Evolutionary conservation across 2,797 vertebrate species (phyloP).

Genomic region (Bradypodion ventrale): DNA sequence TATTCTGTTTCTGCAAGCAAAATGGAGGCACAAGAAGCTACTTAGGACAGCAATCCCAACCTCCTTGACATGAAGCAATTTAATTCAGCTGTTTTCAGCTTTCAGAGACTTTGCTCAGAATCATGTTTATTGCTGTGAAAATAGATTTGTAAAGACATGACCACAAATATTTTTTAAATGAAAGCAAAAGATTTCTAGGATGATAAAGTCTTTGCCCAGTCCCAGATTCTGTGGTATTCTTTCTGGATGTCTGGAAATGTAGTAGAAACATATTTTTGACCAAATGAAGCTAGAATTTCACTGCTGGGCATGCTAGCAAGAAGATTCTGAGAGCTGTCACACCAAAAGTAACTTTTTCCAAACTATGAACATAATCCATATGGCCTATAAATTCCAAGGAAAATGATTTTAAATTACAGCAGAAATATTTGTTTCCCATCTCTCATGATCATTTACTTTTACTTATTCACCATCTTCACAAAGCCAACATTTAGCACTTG

Average conservation of each 20-base stretch:
- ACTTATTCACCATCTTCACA: conserved; percentile 35
- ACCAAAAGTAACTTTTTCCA: no score
- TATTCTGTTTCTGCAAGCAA: not conserved
- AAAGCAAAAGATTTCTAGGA: not conserved
- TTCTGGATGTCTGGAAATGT: not conserved
- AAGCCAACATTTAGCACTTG: conserved; percentile 36
- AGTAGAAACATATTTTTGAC: not conserved
- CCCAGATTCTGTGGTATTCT: not conserved
- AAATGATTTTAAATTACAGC: conserved; percentile 28
- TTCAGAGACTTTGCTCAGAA: conserved; percentile 7
- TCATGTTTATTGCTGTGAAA: no score
- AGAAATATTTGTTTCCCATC: conserved; percentile 45
- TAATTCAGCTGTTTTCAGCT: not conserved
- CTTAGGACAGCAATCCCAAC: not conserved
- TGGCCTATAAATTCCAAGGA: conserved; percentile 51
- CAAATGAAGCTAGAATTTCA: not conserved
- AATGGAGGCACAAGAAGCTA: not conserved
- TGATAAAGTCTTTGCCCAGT: not conserved
- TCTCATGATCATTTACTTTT: conserved; percentile 26
- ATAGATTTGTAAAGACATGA: no score
- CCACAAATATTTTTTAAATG: not conserved
- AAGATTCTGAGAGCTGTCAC: no score
- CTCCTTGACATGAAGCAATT: not conserved
- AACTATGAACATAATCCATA: not conserved
- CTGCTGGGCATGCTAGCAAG: no score